A percentile compares a stretch with the other conserved stretches of the same genome.
Evolutionary conservation across 2,797 vertebrate species (phyloP).

Genomic region (Carcharodon carcharias): DNA sequence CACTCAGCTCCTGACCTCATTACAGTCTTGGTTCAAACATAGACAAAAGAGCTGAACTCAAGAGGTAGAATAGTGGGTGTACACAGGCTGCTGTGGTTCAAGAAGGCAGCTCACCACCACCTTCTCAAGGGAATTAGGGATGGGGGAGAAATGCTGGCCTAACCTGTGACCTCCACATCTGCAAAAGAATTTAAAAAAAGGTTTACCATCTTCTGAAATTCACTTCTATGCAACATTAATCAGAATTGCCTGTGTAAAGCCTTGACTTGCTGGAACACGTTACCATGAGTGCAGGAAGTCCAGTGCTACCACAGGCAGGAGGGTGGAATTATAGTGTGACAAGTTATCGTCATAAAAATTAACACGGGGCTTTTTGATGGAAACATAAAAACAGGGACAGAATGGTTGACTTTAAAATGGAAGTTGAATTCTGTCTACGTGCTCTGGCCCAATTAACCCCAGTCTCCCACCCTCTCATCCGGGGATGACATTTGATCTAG

Average conservation of each 20-base stretch:
- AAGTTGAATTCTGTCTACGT: neutral
- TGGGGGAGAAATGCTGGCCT: too few relatives aligned
- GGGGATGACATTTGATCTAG: neutral
- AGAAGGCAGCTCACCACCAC: too few relatives aligned
- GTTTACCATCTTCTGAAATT: neutral
- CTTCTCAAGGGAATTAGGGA: too few relatives aligned
- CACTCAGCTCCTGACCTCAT: too few relatives aligned
- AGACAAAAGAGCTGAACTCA: too few relatives aligned
- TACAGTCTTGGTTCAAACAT: too few relatives aligned
- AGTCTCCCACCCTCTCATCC: neutral
- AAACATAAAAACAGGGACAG: neutral
- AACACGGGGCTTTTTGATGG: neutral
- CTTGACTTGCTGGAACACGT: neutral
- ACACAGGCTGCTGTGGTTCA: too few relatives aligned
- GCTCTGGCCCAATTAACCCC: neutral
- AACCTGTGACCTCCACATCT: too few relatives aligned
- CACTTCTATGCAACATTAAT: neutral
- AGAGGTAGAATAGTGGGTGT: too few relatives aligned
- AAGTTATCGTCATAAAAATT: neutral
- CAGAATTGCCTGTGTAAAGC: neutral
- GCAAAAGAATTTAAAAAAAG: too few relatives aligned
- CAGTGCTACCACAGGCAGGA: neutral
- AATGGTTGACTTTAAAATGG: neutral
- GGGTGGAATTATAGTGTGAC: neutral
- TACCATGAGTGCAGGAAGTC: neutral